Conservation (phyloP, 1,140 invertebrate species). For the Ladona fulva region DNA sequence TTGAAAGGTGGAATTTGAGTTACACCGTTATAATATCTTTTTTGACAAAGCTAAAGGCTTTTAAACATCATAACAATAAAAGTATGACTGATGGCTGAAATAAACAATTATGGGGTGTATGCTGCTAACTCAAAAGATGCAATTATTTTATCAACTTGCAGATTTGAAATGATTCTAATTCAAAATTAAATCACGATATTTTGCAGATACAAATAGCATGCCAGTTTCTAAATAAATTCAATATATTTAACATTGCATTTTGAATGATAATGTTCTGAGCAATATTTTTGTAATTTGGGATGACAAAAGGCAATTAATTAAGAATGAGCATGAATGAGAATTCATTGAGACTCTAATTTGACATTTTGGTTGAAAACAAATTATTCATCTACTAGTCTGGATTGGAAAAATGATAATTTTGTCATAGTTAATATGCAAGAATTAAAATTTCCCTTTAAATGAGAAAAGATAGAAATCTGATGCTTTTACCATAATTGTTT, state of each 20-base stretch:
- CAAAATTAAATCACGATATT: not conserved
- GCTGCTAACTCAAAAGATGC: not conserved
- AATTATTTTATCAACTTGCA: not conserved
- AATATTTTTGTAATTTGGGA: constrained; percentile 1
- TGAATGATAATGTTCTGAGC: not conserved
- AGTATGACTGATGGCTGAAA: not conserved
- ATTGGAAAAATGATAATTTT: not conserved
- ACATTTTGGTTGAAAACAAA: not conserved
- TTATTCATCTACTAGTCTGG: not conserved
- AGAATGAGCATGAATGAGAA: not conserved
- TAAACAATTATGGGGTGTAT: not conserved
- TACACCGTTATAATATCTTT: not conserved
- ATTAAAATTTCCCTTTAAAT: not conserved
- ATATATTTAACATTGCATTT: not conserved
- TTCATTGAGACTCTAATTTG: not conserved
- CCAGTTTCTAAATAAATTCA: not conserved
- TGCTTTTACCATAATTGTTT: not conserved
- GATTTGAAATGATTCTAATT: not conserved
- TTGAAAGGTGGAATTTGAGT: not conserved
- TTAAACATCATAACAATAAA: not conserved
- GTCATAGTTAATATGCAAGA: not conserved
- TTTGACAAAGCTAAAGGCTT: not conserved
- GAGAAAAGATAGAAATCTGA: not conserved
- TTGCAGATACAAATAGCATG: not conserved
- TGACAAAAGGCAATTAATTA: not conserved